Evolutionary conservation across 35 echinoderm and acorn worm species (phyloP).

Genomic region (Anneissia japonica): DNA sequence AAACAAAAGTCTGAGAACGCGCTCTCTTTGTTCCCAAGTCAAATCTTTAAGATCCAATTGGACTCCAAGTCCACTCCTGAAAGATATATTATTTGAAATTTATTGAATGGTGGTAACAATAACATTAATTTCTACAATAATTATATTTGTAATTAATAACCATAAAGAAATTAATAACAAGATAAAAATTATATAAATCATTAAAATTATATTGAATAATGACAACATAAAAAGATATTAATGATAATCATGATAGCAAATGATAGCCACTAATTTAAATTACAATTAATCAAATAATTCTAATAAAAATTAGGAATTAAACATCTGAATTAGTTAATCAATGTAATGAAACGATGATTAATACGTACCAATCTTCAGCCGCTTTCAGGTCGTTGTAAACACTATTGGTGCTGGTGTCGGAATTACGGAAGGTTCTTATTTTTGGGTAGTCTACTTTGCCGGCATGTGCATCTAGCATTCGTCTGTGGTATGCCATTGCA

Average conservation of each 20-base stretch:
- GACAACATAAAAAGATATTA: no score
- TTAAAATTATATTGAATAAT: background rate
- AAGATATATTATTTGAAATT: background rate
- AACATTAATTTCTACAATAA: no score
- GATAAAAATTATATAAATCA: background rate
- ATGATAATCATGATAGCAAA: no score
- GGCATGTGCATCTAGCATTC: constrained; percentile 84
- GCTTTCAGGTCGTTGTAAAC: constrained; percentile 90
- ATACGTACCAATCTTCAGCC: constrained; percentile 88
- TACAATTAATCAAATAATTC: no score
- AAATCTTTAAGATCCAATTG: constrained; percentile 83
- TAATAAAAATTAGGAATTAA: no score
- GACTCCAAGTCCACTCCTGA: constrained; percentile 70
- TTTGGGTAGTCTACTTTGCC: constrained; percentile 67
- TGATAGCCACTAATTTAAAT: no score
- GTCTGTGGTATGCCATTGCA: constrained; percentile 59
- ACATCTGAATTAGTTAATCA: background rate
- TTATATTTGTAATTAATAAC: background rate
- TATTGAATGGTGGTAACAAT: background rate
- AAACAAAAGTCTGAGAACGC: constrained; percentile 74
- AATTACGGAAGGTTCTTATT: constrained; percentile 78
- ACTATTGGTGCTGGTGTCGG: constrained; percentile 82
- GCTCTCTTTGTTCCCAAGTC: constrained; percentile 94
- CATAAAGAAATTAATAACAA: background rate
- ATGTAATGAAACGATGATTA: no score